Evolutionary conservation across 2,797 vertebrate genomes (phyloP), one percentile per base, ranked within the genome.

Genomic region (Loris lydekkerianus): DNA sequence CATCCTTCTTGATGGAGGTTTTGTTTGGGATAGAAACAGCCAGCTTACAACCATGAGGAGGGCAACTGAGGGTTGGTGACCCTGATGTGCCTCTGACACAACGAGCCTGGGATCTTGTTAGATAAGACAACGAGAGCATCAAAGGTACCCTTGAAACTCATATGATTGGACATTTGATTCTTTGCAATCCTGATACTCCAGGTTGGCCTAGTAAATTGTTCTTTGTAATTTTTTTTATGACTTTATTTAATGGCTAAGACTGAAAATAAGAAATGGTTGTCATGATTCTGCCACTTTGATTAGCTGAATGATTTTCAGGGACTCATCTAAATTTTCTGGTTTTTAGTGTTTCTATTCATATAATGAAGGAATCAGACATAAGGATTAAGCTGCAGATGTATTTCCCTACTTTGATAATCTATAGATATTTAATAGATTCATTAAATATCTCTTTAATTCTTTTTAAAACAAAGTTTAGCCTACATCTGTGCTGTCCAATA

Each of bases 231-330:
- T 56, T 56, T 77, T 67, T 86, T 58, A 18, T 82, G 76, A 77
- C 43, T 93, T 91, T 80, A 63, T 86, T 89, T 93, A 81, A 56
- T 70, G 61, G 21, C 56, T 61, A 60, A 73, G 29, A 3, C 17
- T 60, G 13, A 65, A 67, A 95, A 60, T 53, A 63, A 78, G n/a
- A 65, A 83, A 78, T 72, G 7, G 61, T 2, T 61, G 0, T 78
- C 65, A 75, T 65, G 34, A 63, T 76, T 86, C 40, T 92, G 61
- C 23, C 37, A 72, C 56, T 82, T 37, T 58, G 70, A 31, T 49
- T 34, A 77, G 67, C 25, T 63, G 80, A 82, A 82, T 78, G 58
- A 95, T 75, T 91, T 91, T 21, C 9, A 29, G 37, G 84, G 58
- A 95, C 65, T 56, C 69, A 73, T n/a, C 29, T 86, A 75, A 85